These are phyloP conservation scores for Sisor rabdophorus DNA, from an alignment of 2,113 vertebrate species.

Conservation along the genomic window DNA sequence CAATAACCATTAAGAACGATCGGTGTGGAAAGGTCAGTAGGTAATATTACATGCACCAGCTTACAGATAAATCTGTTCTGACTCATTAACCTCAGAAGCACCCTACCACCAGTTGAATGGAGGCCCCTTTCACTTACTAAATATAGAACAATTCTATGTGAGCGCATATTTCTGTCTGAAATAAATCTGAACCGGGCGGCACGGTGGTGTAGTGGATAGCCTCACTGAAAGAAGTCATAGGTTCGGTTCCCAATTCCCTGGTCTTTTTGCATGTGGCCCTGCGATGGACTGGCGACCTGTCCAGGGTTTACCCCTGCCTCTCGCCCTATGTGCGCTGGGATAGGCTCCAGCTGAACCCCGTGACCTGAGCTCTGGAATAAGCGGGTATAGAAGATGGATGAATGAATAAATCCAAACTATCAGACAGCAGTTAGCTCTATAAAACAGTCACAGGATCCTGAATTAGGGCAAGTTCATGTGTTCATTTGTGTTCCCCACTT, in stretches of 20 bases:
- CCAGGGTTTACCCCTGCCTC: too few relatives aligned
- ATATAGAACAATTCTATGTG: neutral
- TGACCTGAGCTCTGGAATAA: too few relatives aligned
- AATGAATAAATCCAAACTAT: too few relatives aligned
- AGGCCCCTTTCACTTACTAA: neutral
- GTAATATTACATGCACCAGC: constrained; percentile 13
- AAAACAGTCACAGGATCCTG: neutral
- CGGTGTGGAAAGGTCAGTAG: constrained; percentile 9
- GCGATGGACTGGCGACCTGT: too few relatives aligned
- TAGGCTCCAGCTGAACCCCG: too few relatives aligned
- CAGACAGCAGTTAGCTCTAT: neutral
- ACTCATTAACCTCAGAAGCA: constrained; percentile 23
- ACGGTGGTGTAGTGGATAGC: too few relatives aligned
- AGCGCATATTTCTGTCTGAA: neutral
- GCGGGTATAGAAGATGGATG: too few relatives aligned
- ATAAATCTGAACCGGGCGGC: neutral
- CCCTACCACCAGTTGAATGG: neutral
- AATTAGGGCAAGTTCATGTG: neutral
- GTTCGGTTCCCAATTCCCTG: too few relatives aligned
- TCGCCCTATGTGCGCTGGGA: too few relatives aligned
- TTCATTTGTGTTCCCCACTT: neutral
- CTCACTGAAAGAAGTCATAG: too few relatives aligned
- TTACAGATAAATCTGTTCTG: constrained; percentile 6
- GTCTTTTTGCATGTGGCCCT: too few relatives aligned
- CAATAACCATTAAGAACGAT: constrained; percentile 22